These are phyloP conservation scores for Drosophila biarmipes DNA, from an alignment of 1,140 invertebrate genomes.

Conservation along the genomic window DNA sequence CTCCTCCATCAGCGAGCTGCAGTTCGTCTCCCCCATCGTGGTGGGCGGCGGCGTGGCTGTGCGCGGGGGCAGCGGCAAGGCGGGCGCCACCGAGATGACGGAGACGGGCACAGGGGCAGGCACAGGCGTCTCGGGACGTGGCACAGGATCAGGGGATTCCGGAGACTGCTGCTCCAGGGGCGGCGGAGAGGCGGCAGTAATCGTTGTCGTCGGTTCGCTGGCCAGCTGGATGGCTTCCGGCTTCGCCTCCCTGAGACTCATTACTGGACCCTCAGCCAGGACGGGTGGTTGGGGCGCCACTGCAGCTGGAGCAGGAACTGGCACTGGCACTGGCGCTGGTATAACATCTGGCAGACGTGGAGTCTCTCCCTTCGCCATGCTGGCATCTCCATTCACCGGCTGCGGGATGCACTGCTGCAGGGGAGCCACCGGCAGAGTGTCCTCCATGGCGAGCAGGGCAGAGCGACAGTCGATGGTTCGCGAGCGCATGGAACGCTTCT, in stretches of 20 bases:
- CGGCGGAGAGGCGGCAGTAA: neutral
- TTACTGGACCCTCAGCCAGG: neutral
- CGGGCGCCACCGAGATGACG: constrained; percentile 63
- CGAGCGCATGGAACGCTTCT: constrained; percentile 72
- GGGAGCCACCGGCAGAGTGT: neutral
- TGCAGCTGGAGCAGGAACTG: neutral
- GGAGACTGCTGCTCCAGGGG: neutral
- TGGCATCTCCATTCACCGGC: constrained; percentile 19
- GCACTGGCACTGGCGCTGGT: neutral
- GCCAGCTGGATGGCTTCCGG: neutral
- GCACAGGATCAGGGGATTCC: neutral
- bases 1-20: constrained; percentile 59
- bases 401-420: neutral
- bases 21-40: constrained; percentile 30
- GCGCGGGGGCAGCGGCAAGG: constrained; percentile 14
- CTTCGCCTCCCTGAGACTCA: neutral
- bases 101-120: constrained; percentile 48
- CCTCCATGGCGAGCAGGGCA: constrained; percentile 28
- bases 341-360: neutral
- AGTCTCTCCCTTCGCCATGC: neutral
- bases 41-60: constrained; percentile 50
- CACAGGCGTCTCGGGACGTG: neutral
- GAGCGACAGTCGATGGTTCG: constrained; percentile 72
- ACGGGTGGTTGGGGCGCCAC: neutral
- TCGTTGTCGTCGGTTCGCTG: neutral